Percentiles rank a stretch among this genome's conserved stretches.
Conservation (phyloP, 2,113 vertebrate genomes). For the Hippopotamus amphibius region DNA sequence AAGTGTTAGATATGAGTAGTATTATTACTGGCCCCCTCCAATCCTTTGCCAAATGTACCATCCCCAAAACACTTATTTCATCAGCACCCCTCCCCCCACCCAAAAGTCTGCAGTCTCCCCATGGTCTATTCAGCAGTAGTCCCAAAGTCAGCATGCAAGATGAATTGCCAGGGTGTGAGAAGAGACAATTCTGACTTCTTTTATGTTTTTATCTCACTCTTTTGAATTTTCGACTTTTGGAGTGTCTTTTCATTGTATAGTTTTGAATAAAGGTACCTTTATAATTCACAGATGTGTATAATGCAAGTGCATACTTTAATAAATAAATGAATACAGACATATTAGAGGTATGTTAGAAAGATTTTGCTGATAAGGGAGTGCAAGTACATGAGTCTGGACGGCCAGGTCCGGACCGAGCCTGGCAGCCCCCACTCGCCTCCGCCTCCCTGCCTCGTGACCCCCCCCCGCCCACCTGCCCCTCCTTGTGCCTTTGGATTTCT, state of each 20-base stretch:
- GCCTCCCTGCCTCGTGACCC: not conserved
- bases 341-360: not conserved
- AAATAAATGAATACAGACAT: not conserved
- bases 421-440: not conserved
- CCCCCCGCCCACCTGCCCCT: not conserved
- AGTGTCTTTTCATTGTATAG: constrained; percentile 36
- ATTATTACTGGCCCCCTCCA: not conserved
- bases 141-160: not conserved
- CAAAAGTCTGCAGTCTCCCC: not conserved
- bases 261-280: not conserved
- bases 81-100: not conserved
- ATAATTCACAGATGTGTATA: not conserved
- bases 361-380: not conserved
- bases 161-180: not conserved
- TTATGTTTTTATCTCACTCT: constrained; percentile 14
- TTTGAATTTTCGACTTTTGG: not conserved
- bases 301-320: not conserved
- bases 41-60: not conserved
- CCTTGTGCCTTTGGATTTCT: not conserved
- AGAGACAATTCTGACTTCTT: not conserved
- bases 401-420: not conserved
- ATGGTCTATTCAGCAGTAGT: not conserved
- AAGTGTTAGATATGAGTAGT: not conserved
- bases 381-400: not conserved
- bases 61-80: not conserved